Evolutionary conservation across 2,888 invertebrate species (phyloP), one percentile per base, ranked within the genome.

Genomic region (Tribolium freemani): DNA sequence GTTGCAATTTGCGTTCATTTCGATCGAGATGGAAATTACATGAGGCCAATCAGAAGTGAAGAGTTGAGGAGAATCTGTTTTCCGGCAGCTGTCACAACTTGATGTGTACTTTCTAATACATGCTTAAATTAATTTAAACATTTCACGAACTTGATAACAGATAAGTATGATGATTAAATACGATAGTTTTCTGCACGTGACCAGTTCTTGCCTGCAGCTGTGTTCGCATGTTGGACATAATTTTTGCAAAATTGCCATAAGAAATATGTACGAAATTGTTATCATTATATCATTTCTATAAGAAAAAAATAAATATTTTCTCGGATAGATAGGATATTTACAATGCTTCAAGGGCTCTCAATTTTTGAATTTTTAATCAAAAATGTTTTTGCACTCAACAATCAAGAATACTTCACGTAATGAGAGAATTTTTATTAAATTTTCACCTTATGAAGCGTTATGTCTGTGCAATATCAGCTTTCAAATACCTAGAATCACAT

Each of bases 1-100:
- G 46, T 16, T 56, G 13, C 54, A 38, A 56, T 26, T 56, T 38
- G 38, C 10, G 10, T 60, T 60, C 45, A 60, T 60, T 31, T 60
- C 13, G 45, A 60, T 60, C 20, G 58, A 45, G 20, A 45, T 46
- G 45, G 44, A 60, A 60, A 46, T 61, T 50, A 21, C 58, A 8
- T 16, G 13, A 20, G 44, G 20, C 20, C 20, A 10, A 44, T 9
- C 26, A 44, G 16, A 58, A 31, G 11, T 13, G 56, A 56, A 56
- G 31, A 30, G 31, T 56, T 16, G 44, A 16, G 38, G 45, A 58
- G 58, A 58, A 58, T 57, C 13, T 38, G 45, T 38, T 31, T 58
- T 45, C 45, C 11, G 45, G 58, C 58, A 45, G 45, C 45, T 26
- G 11, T 20, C 16, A 58, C 10, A 45, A 8, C 9, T 38, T 38